Conservation (phyloP, 2,797 vertebrate genomes). For the Micropoecilia bifurca region DNA sequence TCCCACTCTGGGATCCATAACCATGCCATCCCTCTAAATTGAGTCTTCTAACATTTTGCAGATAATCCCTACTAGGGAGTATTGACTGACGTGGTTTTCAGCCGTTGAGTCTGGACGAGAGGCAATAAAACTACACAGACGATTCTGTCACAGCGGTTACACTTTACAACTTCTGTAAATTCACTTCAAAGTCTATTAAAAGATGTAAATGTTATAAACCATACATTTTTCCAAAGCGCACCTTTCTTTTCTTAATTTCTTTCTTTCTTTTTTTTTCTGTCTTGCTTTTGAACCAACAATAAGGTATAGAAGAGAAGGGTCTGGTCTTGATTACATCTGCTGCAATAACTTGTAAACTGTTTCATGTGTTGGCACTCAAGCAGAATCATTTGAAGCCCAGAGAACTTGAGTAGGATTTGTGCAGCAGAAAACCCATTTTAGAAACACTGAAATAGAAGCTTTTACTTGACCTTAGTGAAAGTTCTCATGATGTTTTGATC, state of each 20-base stretch:
- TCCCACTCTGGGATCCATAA: background rate
- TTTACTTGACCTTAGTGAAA: background rate
- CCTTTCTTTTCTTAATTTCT: background rate
- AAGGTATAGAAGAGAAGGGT: background rate
- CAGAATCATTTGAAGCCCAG: background rate
- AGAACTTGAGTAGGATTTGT: background rate
- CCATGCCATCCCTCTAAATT: background rate
- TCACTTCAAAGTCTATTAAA: background rate
- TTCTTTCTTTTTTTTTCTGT: background rate
- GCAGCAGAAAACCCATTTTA: background rate
- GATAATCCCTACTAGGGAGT: background rate
- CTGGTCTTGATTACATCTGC: background rate
- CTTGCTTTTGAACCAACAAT: background rate
- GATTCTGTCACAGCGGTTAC: background rate
- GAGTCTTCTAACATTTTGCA: background rate
- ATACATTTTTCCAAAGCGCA: background rate
- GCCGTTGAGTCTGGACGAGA: background rate
- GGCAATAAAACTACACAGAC: background rate
- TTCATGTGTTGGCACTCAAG: background rate
- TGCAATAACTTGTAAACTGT: background rate
- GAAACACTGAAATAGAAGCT: background rate
- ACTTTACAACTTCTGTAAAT: background rate
- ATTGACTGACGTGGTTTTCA: background rate
- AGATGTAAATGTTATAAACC: background rate
- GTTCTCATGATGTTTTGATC: background rate